phyloP scores from a whole-genome alignment of 1,140 invertebrate genomes.

The Drosophila tropicalis region DNA sequence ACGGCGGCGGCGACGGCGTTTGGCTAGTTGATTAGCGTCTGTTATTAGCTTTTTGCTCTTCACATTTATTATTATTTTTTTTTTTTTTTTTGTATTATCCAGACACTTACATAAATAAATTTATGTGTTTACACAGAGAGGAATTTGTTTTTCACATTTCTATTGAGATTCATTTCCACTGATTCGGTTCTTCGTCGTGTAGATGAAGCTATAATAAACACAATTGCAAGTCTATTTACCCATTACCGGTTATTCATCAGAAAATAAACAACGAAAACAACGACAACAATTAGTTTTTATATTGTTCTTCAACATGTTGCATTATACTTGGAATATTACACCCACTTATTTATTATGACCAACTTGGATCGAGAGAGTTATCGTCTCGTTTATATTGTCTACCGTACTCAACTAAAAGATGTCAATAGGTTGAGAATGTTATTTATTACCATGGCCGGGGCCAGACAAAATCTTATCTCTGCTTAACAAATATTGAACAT shows the following conservation, averaged over 20 bases:
- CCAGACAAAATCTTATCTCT: background rate
- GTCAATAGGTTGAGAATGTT: conserved; percentile 8
- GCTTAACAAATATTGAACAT: background rate
- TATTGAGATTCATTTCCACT: background rate
- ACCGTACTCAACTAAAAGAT: background rate
- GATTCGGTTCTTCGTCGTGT: background rate
- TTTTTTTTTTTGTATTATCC: conserved; percentile 25
- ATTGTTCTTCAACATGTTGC: background rate
- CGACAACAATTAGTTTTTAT: background rate
- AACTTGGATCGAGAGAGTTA: no score
- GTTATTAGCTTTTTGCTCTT: conserved; percentile 44
- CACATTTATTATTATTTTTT: background rate
- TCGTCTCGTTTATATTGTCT: background rate
- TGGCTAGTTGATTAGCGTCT: conserved; percentile 67
- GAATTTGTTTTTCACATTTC: background rate
- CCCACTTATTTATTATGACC: no score
- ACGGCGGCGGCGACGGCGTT: conserved; percentile 41
- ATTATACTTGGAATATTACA: background rate
- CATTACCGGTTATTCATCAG: conserved; percentile 26
- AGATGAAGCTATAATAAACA: conserved; percentile 34
- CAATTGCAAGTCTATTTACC: conserved; percentile 53
- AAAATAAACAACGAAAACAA: background rate
- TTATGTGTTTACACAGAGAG: conserved; percentile 16
- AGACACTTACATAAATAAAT: conserved; percentile 29
- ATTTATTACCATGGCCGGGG: background rate